Evolutionary conservation across 2,888 invertebrate species (phyloP).

Genomic region (Petrolisthes manimaculis): DNA sequence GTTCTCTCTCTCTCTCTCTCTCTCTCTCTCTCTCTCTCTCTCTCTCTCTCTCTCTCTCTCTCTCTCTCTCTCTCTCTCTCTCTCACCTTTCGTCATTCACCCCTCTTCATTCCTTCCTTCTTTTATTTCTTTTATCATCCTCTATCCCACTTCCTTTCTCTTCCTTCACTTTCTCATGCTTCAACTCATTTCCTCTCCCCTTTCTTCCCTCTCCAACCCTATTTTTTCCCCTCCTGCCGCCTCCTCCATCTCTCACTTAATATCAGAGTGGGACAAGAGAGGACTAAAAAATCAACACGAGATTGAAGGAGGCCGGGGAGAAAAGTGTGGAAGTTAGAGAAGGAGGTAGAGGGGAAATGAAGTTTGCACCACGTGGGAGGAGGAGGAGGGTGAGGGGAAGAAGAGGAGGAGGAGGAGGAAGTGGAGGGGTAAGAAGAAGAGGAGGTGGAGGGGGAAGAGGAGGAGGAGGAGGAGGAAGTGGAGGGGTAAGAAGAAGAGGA

Average conservation of each 20-base stretch:
- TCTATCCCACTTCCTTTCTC: not conserved
- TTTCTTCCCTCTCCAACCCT: too few relatives aligned
- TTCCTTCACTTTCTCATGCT: not conserved
- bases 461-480: not conserved
- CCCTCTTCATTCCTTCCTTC: not conserved
- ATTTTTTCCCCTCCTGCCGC: too few relatives aligned
- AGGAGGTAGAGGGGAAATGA: not conserved
- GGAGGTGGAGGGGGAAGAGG: not conserved
- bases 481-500: not conserved
- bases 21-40: slow-evolving; percentile 22
- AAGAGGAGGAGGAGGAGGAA: not conserved
- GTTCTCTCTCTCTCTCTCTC: too few relatives aligned
- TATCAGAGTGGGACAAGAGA: too few relatives aligned
- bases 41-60: slow-evolving; percentile 22
- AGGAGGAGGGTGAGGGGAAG: not conserved
- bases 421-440: not conserved
- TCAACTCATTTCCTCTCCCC: too few relatives aligned
- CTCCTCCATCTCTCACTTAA: too few relatives aligned
- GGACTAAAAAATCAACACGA: not conserved
- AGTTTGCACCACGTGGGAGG: too few relatives aligned
- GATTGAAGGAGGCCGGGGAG: not conserved
- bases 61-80: slow-evolving; percentile 18
- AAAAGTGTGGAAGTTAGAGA: not conserved
- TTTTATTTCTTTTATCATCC: not conserved
- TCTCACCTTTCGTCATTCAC: too few relatives aligned